phyloP scores from a whole-genome alignment of 2,113 vertebrate species.

The Ophthalmotilapia sp. region DNA sequence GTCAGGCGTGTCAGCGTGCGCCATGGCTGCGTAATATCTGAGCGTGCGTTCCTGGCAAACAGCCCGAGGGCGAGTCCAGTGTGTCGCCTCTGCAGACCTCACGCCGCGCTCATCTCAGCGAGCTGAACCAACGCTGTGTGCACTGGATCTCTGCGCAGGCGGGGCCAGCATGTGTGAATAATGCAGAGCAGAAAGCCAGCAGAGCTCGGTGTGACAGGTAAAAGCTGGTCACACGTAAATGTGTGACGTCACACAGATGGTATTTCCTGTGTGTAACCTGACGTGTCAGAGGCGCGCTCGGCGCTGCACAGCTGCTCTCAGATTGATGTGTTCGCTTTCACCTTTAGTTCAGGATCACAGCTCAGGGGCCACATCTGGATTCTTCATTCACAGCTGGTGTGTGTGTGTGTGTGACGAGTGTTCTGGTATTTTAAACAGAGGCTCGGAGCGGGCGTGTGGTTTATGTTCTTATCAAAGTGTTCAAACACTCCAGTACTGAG shows the following conservation, averaged over 20 bases:
- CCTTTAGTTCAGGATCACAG: slow-evolving; percentile 8
- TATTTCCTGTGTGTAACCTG: not conserved
- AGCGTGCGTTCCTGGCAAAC: not conserved
- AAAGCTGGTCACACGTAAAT: not conserved
- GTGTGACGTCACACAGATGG: not conserved
- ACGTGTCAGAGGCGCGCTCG: not conserved
- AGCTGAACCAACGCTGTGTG: not conserved
- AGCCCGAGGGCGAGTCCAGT: not conserved
- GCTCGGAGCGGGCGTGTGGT: not conserved
- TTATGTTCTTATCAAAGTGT: not conserved
- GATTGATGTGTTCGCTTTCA: slow-evolving; percentile 6
- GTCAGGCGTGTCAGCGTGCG: not conserved
- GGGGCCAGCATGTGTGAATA: not conserved
- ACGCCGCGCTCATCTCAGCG: not conserved
- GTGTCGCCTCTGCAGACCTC: not conserved
- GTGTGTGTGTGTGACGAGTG: not conserved
- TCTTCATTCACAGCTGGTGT: not conserved
- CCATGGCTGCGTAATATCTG: not conserved
- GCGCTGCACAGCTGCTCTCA: not conserved
- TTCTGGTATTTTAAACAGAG: slow-evolving; percentile 11
- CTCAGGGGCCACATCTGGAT: not conserved
- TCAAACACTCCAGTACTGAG: not conserved
- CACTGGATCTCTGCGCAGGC: not conserved
- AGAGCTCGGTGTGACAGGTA: not conserved
- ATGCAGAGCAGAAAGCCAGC: not conserved